phyloP scores from a whole-genome alignment of 2,888 invertebrate genomes.

The Drosophila lutescens region DNA sequence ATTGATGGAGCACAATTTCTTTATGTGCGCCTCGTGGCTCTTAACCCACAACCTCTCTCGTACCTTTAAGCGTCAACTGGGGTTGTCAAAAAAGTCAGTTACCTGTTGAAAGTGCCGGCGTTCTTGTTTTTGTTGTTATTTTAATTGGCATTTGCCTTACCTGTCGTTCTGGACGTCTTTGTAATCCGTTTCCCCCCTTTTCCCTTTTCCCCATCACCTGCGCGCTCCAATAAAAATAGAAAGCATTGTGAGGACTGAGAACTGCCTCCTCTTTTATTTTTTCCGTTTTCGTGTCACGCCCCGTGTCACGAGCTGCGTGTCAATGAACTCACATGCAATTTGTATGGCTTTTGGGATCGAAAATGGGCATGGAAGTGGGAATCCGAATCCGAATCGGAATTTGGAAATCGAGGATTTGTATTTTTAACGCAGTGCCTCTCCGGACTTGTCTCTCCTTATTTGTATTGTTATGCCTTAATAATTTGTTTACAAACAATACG shows the following conservation, averaged over 20 bases:
- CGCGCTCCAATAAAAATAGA: conserved; percentile 49
- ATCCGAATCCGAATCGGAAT: conserved; percentile 37
- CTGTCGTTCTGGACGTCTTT: conserved; percentile 25
- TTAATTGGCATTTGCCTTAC: conserved; percentile 69
- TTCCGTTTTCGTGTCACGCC: conserved; percentile 47
- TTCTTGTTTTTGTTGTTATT: conserved; percentile 52
- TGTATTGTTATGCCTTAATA: conserved; percentile 70
- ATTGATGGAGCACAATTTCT: conserved; percentile 11
- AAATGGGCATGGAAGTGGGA: conserved; percentile 4
- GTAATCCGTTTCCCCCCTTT: conserved; percentile 23
- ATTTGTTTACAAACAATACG: conserved; percentile 67
- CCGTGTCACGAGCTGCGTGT: conserved; percentile 64
- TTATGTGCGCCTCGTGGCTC: conserved; percentile 6
- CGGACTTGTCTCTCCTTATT: conserved; percentile 37
- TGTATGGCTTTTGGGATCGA: conserved; percentile 63
- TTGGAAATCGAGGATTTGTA: conserved; percentile 55
- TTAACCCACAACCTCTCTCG: background rate
- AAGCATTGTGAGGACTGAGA: conserved; percentile 32
- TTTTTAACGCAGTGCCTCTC: conserved; percentile 58
- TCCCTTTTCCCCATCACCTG: conserved; percentile 18
- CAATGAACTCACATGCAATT: conserved; percentile 76
- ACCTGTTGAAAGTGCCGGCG: conserved; percentile 70
- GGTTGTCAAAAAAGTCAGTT: conserved; percentile 60
- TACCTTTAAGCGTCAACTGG: conserved; percentile 20
- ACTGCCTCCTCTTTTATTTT: background rate